Evolutionary conservation across 2,113 vertebrate genomes (phyloP), one percentile per base, ranked within the genome.

Genomic region (Misgurnus mizolepis): DNA sequence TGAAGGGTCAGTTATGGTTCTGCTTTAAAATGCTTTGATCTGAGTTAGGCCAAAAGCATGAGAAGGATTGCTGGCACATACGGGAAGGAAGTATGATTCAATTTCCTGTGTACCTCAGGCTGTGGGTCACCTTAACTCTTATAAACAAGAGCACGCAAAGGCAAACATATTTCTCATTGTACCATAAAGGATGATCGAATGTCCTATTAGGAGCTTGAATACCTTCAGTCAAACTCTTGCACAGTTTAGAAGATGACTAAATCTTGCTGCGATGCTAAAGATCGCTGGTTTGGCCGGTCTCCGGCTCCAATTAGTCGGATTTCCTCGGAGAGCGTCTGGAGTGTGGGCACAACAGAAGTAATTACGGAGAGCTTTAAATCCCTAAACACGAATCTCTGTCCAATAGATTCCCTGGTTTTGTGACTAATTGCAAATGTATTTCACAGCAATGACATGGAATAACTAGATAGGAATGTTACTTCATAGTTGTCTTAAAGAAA

Each of bases 271-370:
- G 22, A 58, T 62, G 58, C 50, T 56, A 56, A 64, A 75, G 67
- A 53, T 67, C 61, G 72, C 71, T 77, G 80, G 62, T 77, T 82
- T 78, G 78, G 81, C 68, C 81, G 55, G 71, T 62, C 53, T 79
- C 67, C 55, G 64, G 58, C 75, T 61, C 55, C 80, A 82, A 82
- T 82, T 82, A 82, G 60, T 73, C 69, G 65, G 61, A 69, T 76
- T 77, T 70, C 78, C 73, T 69, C 61, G 41, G 68, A 80, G 72
- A 58, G 64, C 14, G 45, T 78, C 78, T 76, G 70, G 77, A 83
- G 71, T 84, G 68, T 62, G 45, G 69, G 76, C 65, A 47, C 43
- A 84, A 76, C 67, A 58, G 9, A 41, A 70, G 73, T 84, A 84
- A 81, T 81, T 77, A 81, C 69, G 77, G 73, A 50, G 56, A 71